Evolutionary conservation across 2,888 invertebrate genomes (phyloP), one percentile per base, ranked within the genome.

Genomic region (Trissolcus brochymenae): DNA sequence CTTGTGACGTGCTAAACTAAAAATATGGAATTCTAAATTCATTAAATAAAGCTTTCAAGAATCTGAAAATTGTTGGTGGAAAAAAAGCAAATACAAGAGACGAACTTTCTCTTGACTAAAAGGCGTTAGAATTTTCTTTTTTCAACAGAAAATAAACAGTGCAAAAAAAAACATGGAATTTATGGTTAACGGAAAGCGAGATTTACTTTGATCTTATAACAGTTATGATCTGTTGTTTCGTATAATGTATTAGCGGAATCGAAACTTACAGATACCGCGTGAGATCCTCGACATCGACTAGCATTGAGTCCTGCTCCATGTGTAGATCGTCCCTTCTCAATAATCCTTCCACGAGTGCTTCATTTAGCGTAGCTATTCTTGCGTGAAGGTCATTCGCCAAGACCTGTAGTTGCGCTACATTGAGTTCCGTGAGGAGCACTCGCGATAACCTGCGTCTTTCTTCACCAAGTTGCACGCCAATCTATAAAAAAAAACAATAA

Each of bases 241-340:
- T 35, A 35, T 35, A 35, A 35, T 11, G 7, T 2, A 6, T 11
- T 11, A 54, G 14, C 51, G 53, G 21, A 65, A 29, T 7, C 19
- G 56, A 56, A 80, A 91, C 95, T 94, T 90, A 96, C 95, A 95
- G 91, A 89, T 95, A 95, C 91, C 95, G 92, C 51, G 97, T 97
- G 82, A 98, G 93, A 90, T 98, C 98, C 90, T 98, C 98, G 84
- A 98, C 97, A 88, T 98, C 98, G 43, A 98, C 97, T 81, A 98
- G 92, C 95, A 98, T 97, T 49, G 98, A 97, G 90, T 99, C 98
- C 90, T 98, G 98, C 80, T 96, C 96, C 97, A 98, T 98, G 90
- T 98, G 98, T 57, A 98, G 91, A 89, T 98, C 98, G 90, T 99
- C 98, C 80, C 98, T 92, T 85, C 96, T 95, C 92, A 98, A 94